Evolutionary conservation across 2,113 vertebrate species (phyloP), one percentile per base, ranked within the genome.

Genomic region (Leptodactylus fuscus): DNA sequence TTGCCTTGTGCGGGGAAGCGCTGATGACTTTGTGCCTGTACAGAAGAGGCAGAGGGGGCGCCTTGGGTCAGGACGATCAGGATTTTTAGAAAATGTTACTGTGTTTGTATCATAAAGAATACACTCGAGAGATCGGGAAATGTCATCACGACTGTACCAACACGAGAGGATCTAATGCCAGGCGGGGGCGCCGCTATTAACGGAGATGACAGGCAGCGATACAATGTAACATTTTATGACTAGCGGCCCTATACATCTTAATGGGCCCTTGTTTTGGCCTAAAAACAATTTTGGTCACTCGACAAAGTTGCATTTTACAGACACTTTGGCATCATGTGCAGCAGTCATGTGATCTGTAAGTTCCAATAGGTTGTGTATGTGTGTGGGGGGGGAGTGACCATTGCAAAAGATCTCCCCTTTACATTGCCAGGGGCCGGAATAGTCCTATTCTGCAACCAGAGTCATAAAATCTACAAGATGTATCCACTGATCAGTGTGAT

Each of bases 51-150:
- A 15, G 36, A 24, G 38, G 32, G 65, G 32, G 4, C 32, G 32
- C 46, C 13, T 51, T 20, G 20, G 76, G 76, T 79, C 76, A 58
- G 76, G 76, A 22, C 5, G 51, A 10, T 58, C 51, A 24, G 76
- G 24, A 34, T 55, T 51, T 53, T 55, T 34, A 13, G 4, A 36
- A 34, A 36, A 34, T 55, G 29, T 22, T 51, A 34, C 48, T 34
- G 75, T 22, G 27, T 51, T 76, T 76, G 46, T 76, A 49, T 48
- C 12, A 51, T 49, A 22, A 20, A n/a, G 22, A 15, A 58, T 53
- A 38, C 51, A 78, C 51, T 77, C 12, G 10, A 38, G n/a, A 79
- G 20, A 36, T 49, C 29, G 11, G 34, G 5, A 22, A 58, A 58
- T 79, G 76, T 79, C 76, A 79, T 11, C 32, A 22, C 10, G 73